Evolutionary conservation across 64 coral and sea anemone species (phyloP), one percentile per base, ranked within the genome.

Genomic region (Stylophora pistillata): DNA sequence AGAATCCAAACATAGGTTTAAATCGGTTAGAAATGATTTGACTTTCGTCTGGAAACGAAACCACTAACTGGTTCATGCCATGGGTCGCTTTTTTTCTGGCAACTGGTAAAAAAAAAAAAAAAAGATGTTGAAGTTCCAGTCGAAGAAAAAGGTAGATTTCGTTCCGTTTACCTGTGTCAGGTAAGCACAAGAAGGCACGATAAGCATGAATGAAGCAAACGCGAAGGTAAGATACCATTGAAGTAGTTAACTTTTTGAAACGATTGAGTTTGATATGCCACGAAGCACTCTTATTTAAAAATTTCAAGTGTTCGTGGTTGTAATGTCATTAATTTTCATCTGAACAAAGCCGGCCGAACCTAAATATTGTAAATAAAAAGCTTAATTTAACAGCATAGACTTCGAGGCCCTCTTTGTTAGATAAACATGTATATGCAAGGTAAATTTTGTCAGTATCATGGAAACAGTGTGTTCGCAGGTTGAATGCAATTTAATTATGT

Each of bases 401-500:
- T 47, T 76, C 20, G 21, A 23, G 73, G 41, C 15, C 20, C 18
- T 37, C 53, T 52, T 10, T 20, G 16, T 76, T 11, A 47, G 34
- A 76, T 76, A 47, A 47, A 34, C 37, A 47, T 47, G 20, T 5
- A 66, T 11, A 68, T n/a, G n/a, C 73, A 75, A 33, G 32, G 34
- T 1, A 52, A 20, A 23, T 14, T 75, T n/a, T 75, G 0, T 37
- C 15, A 23, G 33, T 75, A 52, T 41, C 31, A 15, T 53, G 21
- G 73, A 41, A 56, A 41, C 47, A 56, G 11, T 13, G 14, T 26
- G 47, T 56, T 56, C 28, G 10, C 53, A 9, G 52, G 20, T 25
- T 78, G 23, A 56, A 25, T 78, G 47, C 55, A 77, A 77, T 77
- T 77, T 53, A 25, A 75, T 75, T 75, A 75, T 53, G 37, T 75